phyloP scores from a whole-genome alignment of 2,888 invertebrate genomes.

The Graphium colonna region DNA sequence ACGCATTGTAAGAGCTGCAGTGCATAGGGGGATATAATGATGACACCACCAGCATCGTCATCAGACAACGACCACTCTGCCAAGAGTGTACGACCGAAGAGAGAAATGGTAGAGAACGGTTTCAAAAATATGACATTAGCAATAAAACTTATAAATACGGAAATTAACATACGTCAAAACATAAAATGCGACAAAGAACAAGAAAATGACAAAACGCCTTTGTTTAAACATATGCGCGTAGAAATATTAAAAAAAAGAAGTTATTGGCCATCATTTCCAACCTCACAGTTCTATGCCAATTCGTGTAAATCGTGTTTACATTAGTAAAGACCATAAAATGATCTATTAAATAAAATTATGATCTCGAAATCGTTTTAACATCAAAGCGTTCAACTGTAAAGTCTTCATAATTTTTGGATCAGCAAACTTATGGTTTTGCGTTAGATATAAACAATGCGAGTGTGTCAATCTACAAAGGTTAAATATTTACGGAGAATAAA shows the following conservation, averaged over 20 bases:
- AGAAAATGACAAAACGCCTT: no score
- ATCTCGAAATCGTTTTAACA: conserved; percentile 16
- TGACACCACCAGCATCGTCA: no score
- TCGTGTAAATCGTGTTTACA: conserved; percentile 16
- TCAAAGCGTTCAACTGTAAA: conserved; percentile 22
- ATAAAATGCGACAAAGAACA: no score
- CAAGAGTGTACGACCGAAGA: no score
- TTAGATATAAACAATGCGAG: conserved; percentile 29
- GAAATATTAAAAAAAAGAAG: not conserved
- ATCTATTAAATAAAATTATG: conserved; percentile 14
- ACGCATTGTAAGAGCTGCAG: no score
- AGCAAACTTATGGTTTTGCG: conserved; percentile 16
- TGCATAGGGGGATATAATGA: no score
- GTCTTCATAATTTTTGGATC: conserved; percentile 9
- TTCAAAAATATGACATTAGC: no score
- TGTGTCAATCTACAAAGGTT: conserved; percentile 31
- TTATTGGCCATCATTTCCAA: not conserved
- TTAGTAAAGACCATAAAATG: conserved; percentile 14
- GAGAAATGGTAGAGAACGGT: no score
- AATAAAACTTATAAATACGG: no score
- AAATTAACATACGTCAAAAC: no score
- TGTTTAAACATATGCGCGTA: no score
- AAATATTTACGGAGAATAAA: conserved; percentile 29
- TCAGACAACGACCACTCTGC: no score
- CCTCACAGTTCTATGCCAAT: conserved; percentile 3